phyloP scores from a whole-genome alignment of 2,797 vertebrate genomes.

The Macrochelys suwanniensis region DNA sequence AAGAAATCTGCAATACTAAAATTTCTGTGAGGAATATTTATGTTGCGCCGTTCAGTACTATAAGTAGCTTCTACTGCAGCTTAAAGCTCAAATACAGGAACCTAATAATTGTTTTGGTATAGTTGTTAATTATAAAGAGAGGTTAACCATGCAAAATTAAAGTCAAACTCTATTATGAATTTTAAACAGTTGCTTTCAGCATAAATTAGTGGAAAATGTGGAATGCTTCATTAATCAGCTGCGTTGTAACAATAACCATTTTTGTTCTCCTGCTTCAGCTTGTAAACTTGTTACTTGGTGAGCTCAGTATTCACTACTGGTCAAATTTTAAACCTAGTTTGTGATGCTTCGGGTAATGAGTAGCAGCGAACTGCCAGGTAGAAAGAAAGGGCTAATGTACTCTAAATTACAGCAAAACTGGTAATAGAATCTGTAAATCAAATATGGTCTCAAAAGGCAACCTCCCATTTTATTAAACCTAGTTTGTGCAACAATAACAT shows the following conservation, averaged over 20 bases:
- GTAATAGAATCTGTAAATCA: background rate
- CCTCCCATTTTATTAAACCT: background rate
- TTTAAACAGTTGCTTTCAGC: background rate
- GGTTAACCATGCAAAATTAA: background rate
- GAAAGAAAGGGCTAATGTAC: background rate
- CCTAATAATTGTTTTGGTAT: background rate
- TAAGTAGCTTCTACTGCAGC: background rate
- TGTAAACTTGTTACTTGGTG: background rate
- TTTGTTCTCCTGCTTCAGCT: background rate
- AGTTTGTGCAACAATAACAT: background rate
- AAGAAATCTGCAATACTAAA: background rate
- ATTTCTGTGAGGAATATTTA: background rate
- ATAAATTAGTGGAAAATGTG: background rate
- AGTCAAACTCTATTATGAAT: background rate
- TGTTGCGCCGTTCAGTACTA: background rate
- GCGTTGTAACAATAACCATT: background rate
- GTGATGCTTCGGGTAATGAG: background rate
- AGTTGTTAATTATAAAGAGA: background rate
- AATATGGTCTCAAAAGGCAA: background rate
- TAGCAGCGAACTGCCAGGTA: background rate
- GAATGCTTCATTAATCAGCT: background rate
- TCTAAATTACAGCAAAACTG: background rate
- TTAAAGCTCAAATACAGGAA: background rate
- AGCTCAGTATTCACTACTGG: background rate
- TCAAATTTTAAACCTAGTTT: background rate